These are phyloP conservation scores for Mastomys natalensis DNA, from an alignment of 2,113 vertebrate species.

Conservation along the genomic window DNA sequence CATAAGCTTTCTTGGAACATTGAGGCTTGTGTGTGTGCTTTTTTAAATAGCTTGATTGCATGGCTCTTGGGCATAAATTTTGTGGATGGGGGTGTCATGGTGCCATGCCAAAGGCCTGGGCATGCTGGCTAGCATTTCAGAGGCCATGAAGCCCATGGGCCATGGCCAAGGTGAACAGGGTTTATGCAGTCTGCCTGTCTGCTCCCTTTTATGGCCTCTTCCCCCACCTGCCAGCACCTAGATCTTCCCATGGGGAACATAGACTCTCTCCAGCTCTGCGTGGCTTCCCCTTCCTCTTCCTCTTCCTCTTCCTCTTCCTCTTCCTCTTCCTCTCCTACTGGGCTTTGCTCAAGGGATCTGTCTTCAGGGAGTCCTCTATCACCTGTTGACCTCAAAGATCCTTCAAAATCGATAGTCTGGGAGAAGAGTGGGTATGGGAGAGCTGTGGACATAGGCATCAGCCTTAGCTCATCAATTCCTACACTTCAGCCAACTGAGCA, in stretches of 20 bases:
- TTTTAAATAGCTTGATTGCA: background rate
- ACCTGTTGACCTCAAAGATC: no score
- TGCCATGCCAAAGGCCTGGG: background rate
- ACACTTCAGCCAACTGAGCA: background rate
- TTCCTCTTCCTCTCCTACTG: background rate
- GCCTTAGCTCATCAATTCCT: background rate
- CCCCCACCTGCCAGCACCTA: background rate
- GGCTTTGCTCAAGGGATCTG: background rate
- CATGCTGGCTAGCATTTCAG: no score
- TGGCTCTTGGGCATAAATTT: background rate
- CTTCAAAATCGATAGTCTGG: no score
- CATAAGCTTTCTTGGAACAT: background rate
- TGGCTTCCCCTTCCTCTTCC: no score
- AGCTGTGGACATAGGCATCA: fast-evolving
- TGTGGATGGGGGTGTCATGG: background rate
- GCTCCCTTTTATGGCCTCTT: background rate
- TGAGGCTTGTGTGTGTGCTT: no score
- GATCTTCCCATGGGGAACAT: fast-evolving
- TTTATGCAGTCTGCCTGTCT: background rate
- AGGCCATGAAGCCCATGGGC: background rate
- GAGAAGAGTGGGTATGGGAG: no score
- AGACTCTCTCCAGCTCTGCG: background rate
- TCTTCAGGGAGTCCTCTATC: background rate
- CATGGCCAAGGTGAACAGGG: no score
- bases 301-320: background rate